These are phyloP conservation scores for Sebastes cheni DNA, from an alignment of 2,797 vertebrate genomes.

Conservation along the genomic window DNA sequence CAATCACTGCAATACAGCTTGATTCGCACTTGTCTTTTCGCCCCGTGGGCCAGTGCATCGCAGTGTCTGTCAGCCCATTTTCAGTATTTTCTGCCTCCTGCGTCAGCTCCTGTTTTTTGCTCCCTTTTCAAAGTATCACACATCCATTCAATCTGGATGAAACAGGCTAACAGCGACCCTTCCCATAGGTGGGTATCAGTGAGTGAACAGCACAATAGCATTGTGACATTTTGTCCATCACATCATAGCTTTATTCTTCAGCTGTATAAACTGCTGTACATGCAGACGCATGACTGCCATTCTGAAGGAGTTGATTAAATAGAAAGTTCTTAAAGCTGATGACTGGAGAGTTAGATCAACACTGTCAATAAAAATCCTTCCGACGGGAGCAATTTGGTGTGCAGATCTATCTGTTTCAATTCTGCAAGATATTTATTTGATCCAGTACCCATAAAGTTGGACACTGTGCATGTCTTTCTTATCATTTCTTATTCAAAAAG, in stretches of 20 bases:
- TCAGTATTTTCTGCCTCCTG: neutral
- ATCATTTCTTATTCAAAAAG: too few relatives aligned
- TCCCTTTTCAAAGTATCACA: neutral
- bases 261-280: neutral
- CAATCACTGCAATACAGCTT: slow-evolving; percentile 12
- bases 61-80: neutral
- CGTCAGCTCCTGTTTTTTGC: neutral
- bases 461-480: neutral
- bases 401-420: neutral
- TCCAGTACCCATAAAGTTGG: neutral
- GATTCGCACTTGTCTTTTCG: slow-evolving; percentile 22
- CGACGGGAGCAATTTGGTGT: neutral
- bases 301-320: neutral
- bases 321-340: neutral
- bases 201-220: neutral
- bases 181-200: neutral
- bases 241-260: neutral
- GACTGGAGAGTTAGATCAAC: neutral
- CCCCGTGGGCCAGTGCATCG: neutral
- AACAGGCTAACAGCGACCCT: neutral
- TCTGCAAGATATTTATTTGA: neutral
- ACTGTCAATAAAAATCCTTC: neutral
- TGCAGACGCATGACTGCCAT: neutral
- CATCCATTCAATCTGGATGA: slow-evolving; percentile 17
- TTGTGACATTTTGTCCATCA: neutral